Base-by-base conservation (phyloP, 2,888 invertebrate species). In the Parnassius orleans region DNA sequence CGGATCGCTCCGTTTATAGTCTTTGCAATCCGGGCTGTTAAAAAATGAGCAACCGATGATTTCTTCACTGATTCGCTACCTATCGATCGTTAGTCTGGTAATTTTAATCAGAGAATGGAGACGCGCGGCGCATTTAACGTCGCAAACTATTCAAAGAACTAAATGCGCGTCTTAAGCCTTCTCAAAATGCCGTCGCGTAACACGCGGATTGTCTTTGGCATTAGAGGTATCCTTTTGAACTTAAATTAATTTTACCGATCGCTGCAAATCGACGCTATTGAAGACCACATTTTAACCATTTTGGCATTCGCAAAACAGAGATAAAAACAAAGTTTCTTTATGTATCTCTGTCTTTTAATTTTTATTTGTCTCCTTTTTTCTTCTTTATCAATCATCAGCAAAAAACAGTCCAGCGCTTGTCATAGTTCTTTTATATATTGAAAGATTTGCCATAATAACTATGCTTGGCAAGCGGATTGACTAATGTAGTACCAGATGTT, bases 1-100 rank as follows among this genome's bases (percentile, higher is more conserved):
- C 84, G 72, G 77, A 73, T 76, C 77, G 79, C 77, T 82, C 89
- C 90, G 82, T 89, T 90, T 91, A 87, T 86, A 88, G 90, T 74
- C 78, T 80, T 84, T 73, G 84, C 89, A 90, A 90, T 90, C 89
- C 87, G 83, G 76, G 74, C 83, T 73, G 79, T 79, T 83, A 89
- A 90, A 91, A 90, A 91, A 87, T 82, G 77, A 83, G 74, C 75
- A 80, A 76, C 79, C 81, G 81, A 79, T 76, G 78, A 84, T 87
- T 86, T 85, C 86, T 84, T 84, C 74, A 75, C 76, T 72, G 77
- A 78, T 76, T 80, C 78, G 74, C 72, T 81, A 76, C 75, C 81
- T 81, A 81, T 82, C 85, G 83, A 85, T 86, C 81, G 80, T 73
- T 72, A 68, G 70, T 71, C 74, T 68, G 71, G 72, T 77, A 71